Conservation (phyloP, 2,797 vertebrate genomes). For the Pampus argenteus region DNA sequence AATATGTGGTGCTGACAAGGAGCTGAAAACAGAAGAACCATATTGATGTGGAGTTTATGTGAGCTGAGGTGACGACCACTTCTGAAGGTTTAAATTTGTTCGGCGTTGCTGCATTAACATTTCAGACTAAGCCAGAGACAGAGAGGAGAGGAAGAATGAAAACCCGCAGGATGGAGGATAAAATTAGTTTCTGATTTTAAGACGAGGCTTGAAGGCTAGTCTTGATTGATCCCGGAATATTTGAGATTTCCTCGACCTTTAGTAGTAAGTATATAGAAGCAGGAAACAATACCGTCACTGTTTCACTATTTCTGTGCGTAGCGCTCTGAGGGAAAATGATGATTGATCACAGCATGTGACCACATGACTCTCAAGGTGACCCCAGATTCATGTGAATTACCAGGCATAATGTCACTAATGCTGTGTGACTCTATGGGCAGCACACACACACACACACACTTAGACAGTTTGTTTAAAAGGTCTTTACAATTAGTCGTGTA, state of each 20-base stretch:
- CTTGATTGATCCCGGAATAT: neutral
- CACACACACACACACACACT: slow-evolving; percentile 23
- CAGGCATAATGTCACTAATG: slow-evolving; percentile 39
- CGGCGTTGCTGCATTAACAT: neutral
- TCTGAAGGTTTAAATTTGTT: slow-evolving; percentile 13
- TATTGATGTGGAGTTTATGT: slow-evolving; percentile 3
- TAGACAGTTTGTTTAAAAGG: slow-evolving; percentile 34
- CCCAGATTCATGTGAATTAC: slow-evolving; percentile 34
- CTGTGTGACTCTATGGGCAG: slow-evolving; percentile 13
- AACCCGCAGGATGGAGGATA: neutral
- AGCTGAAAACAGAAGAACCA: slow-evolving; percentile 13
- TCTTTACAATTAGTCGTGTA: slow-evolving; percentile 30
- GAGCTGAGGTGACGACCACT: slow-evolving; percentile 19
- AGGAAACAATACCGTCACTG: neutral
- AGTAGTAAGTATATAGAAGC: neutral
- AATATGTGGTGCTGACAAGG: slow-evolving; percentile 8
- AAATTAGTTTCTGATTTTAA: neutral
- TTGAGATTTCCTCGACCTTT: neutral
- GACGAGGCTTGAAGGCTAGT: neutral
- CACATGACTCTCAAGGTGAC: slow-evolving; percentile 43
- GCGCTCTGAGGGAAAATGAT: slow-evolving; percentile 9
- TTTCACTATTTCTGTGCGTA: neutral
- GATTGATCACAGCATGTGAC: slow-evolving; percentile 24
- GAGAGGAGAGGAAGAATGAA: neutral
- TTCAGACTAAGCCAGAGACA: neutral